phyloP scores from a whole-genome alignment of 2,797 vertebrate species.

The Darevskia mixta region DNA sequence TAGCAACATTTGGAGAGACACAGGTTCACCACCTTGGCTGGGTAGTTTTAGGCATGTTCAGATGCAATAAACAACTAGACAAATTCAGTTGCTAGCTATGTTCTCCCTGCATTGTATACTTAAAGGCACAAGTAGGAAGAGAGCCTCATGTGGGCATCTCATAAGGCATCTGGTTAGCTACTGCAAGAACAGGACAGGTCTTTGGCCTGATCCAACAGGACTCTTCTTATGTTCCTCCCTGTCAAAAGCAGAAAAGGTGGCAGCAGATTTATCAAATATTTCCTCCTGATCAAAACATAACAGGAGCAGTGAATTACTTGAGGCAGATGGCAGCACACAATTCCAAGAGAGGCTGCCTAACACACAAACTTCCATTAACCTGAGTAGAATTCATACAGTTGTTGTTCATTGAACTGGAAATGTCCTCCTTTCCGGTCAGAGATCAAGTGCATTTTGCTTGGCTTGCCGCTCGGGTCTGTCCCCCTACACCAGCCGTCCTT shows the following conservation, averaged over 20 bases:
- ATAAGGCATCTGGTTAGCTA: too few species aligned
- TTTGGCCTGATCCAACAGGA: too few species aligned
- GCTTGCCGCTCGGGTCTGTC: conserved; percentile 19
- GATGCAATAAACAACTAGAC: not conserved
- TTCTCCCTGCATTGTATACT: too few species aligned
- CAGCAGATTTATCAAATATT: not conserved
- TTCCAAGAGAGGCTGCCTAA: not conserved
- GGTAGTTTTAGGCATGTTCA: not conserved
- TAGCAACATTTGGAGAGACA: too few species aligned
- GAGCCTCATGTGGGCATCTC: too few species aligned
- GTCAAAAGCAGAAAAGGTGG: not conserved
- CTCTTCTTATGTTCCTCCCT: not conserved
- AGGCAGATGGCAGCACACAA: conserved; percentile 8
- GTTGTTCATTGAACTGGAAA: conserved; percentile 61
- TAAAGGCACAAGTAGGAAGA: too few species aligned
- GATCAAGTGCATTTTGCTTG: conserved; percentile 45
- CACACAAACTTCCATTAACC: conserved; percentile 56
- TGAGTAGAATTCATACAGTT: conserved; percentile 46
- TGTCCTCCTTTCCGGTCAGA: conserved; percentile 32
- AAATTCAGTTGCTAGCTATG: too few species aligned
- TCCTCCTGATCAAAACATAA: not conserved
- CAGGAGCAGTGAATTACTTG: conserved; percentile 31
- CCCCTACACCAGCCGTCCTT: not conserved
- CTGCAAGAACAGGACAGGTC: too few species aligned
- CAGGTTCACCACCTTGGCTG: too few species aligned